Percentiles rank a stretch among this genome's conserved stretches.
Conservation (phyloP, 2,888 invertebrate genomes). For the Erpobdella octoculata region DNA sequence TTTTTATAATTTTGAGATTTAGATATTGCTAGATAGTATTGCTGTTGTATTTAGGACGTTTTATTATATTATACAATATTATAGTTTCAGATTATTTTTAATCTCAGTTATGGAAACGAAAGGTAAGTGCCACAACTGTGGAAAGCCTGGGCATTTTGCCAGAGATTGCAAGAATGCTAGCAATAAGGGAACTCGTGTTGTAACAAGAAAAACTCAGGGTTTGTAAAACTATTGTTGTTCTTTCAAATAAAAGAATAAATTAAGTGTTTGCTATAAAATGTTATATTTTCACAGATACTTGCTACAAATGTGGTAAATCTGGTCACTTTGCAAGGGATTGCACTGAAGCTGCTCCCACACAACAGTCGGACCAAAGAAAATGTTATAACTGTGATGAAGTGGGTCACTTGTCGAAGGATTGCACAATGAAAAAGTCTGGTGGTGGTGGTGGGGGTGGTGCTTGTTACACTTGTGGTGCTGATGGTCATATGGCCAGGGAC, state of each 20-base stretch:
- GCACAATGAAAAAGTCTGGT: slow-evolving; percentile 55
- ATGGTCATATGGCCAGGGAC: slow-evolving; percentile 84
- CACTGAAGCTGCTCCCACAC: no score
- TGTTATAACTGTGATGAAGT: slow-evolving; percentile 48
- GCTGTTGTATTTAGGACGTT: no score
- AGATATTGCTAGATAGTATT: no score
- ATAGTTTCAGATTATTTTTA: no score
- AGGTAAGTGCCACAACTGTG: slow-evolving; percentile 53
- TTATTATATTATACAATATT: no score
- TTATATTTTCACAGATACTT: slow-evolving; percentile 45
- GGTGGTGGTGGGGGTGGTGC: slow-evolving; percentile 13
- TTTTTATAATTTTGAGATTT: no score
- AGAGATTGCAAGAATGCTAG: slow-evolving; percentile 77
- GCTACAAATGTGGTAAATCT: slow-evolving; percentile 71
- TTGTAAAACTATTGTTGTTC: neutral
- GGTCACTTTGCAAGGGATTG: slow-evolving; percentile 42
- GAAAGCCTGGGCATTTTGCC: slow-evolving; percentile 72
- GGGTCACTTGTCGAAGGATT: slow-evolving; percentile 27
- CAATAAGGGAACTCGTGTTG: neutral
- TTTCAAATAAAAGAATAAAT: neutral
- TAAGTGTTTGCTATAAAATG: slow-evolving; percentile 53
- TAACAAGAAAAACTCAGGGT: neutral
- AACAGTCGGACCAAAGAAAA: neutral
- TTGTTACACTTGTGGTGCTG: slow-evolving; percentile 53
- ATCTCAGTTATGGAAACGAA: no score